Evolutionary conservation across 2,797 vertebrate genomes (phyloP), one percentile per base, ranked within the genome.

Genomic region (Sebastes paucispinis): DNA sequence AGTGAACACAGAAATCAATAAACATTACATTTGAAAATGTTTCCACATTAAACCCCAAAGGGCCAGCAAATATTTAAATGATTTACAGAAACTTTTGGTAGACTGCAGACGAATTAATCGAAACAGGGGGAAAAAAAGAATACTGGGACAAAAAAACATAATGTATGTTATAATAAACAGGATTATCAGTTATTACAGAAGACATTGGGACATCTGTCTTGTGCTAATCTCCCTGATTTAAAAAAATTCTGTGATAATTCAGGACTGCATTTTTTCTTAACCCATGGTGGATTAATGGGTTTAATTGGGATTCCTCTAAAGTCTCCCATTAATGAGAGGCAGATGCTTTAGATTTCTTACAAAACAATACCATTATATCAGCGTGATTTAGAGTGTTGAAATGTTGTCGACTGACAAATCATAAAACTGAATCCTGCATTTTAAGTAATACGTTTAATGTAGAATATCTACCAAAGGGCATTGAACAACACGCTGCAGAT

Each of bases 401-500:
- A 69, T 68, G 50, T n/a, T 24, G 11, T 6, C n/a, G 24, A 43
- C n/a, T 27, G 31, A 43, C 55, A 31, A 52, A 25, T 54, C 24
- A 27, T 20, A 24, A 39, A 29, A 39, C 1, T 11, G 57, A 59
- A 39, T 36, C 18, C 6, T 39, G 31, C 13, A 6, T 11, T 83
- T 62, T 10, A 34, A 20, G 43, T 52, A 52, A 10, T 20, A 52
- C 0, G 20, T 52, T 52, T 16, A 47, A 81, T 29, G 34, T 16
- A 52, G 29, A 76, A 27, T 18, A 47, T n/a, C 22, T 25, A 55
- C 29, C 77, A 67, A 79, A 74, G 27, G 47, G 66, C 34, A 77
- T 66, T 16, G 52, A 79, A 86, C 34, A 87, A 76, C 65, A 87
- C 25, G 1, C 13, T 50, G n/a, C n/a, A 25, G 5, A 70, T 71